Percentiles rank a stretch among this genome's conserved stretches.
These are phyloP conservation scores for Phaedon cochleariae DNA, from an alignment of 2,888 invertebrate genomes.

Conservation along the genomic window DNA sequence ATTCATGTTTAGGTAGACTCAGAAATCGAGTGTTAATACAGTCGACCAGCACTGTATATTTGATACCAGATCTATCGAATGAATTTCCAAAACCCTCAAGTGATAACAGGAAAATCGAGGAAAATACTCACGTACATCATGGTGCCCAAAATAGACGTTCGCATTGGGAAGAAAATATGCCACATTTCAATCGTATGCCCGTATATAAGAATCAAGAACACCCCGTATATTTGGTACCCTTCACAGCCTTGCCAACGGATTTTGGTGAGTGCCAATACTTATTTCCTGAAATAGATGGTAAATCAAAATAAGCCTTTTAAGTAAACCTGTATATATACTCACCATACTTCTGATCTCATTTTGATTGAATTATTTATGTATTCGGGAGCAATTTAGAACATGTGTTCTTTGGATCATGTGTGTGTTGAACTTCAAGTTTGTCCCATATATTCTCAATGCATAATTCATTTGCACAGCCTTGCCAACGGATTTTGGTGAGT, in stretches of 20 bases:
- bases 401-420: too few species aligned
- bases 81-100: not conserved
- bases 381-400: too few species aligned
- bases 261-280: constrained; percentile 33
- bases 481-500: constrained; percentile 40
- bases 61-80: not conserved
- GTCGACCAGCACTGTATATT: not conserved
- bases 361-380: too few species aligned
- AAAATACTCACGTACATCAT: not conserved
- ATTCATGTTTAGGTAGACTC: not conserved
- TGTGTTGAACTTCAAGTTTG: not conserved
- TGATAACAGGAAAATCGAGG: not conserved
- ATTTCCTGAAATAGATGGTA: not conserved
- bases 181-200: constrained; percentile 11
- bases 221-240: constrained; percentile 32
- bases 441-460: not conserved
- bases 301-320: too few species aligned
- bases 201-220: constrained; percentile 27
- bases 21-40: not conserved
- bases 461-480: constrained; percentile 27
- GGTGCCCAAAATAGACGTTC: not conserved
- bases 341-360: too few species aligned
- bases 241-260: constrained; percentile 35
- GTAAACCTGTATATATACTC: too few species aligned
- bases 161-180: not conserved